Evolutionary conservation across 2,113 vertebrate genomes (phyloP).

Genomic region (Natator depressus): DNA sequence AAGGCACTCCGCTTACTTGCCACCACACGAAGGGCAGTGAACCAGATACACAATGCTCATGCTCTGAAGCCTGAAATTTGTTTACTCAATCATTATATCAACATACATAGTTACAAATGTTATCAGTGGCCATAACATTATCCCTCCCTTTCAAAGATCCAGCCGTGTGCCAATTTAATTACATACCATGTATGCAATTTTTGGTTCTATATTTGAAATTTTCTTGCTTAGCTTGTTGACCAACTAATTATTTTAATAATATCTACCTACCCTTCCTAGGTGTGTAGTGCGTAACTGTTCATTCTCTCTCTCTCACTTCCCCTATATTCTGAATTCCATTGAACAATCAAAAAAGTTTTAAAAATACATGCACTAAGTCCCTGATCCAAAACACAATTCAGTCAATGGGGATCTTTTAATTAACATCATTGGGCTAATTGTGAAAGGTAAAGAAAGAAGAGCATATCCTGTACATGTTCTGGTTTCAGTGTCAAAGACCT

Average conservation of each 20-base stretch:
- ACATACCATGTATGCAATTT: slow-evolving; percentile 55
- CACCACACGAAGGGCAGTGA: neutral
- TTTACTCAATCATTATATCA: slow-evolving; percentile 8
- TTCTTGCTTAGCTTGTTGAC: slow-evolving; percentile 46
- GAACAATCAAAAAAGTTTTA: neutral
- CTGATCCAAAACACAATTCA: neutral
- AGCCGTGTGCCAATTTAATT: slow-evolving; percentile 39
- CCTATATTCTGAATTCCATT: neutral
- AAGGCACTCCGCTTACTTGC: neutral
- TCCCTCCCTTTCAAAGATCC: slow-evolving; percentile 14
- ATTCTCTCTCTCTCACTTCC: neutral
- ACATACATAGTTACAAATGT: accelerated
- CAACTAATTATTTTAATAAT: slow-evolving; percentile 52
- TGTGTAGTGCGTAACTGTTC: slow-evolving; percentile 37
- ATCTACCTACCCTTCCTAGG: neutral
- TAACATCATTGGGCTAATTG: neutral
- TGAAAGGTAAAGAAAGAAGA: neutral
- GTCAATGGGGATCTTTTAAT: neutral
- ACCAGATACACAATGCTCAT: neutral
- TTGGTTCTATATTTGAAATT: slow-evolving; percentile 44
- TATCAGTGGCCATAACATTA: slow-evolving; percentile 44
- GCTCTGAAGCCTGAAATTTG: slow-evolving; percentile 10
- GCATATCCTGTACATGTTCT: neutral
- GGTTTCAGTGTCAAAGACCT: neutral
- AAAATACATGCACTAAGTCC: neutral